Conservation (phyloP, 2,113 vertebrate species). For the Mirza zaza region DNA sequence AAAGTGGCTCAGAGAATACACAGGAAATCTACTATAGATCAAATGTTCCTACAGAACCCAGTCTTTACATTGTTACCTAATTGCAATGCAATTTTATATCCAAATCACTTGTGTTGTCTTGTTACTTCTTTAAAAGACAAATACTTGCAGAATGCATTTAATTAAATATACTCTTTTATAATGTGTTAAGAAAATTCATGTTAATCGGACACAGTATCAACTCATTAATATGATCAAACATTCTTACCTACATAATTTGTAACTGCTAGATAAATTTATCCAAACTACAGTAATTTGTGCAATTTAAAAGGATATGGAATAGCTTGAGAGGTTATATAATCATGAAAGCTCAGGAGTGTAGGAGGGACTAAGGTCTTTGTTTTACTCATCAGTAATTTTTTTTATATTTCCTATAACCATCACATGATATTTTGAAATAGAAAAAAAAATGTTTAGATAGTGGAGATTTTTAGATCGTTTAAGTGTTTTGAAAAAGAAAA, state of each 20-base stretch:
- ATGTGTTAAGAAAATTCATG: constrained; percentile 39
- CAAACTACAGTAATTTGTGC: background rate
- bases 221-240: constrained; percentile 37
- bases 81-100: constrained; percentile 51
- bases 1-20: constrained; percentile 2
- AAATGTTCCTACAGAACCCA: constrained; percentile 30
- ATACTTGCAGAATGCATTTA: constrained; percentile 24
- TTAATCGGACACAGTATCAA: constrained; percentile 40
- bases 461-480: background rate
- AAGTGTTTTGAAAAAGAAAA: constrained; percentile 5
- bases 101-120: background rate
- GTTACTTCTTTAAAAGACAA: constrained; percentile 28
- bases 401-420: background rate
- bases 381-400: background rate
- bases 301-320: background rate
- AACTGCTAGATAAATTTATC: background rate
- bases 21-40: constrained; percentile 10
- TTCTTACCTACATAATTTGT: constrained; percentile 31
- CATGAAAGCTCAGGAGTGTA: background rate
- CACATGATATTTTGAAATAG: background rate
- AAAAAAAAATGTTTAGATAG: too few species aligned
- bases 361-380: background rate
- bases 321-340: background rate
- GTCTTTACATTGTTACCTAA: constrained; percentile 29
- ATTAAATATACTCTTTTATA: constrained; percentile 55